These are phyloP conservation scores for Spatulosminthurus flaviceps DNA, from an alignment of 2,888 invertebrate genomes.

Conservation along the genomic window DNA sequence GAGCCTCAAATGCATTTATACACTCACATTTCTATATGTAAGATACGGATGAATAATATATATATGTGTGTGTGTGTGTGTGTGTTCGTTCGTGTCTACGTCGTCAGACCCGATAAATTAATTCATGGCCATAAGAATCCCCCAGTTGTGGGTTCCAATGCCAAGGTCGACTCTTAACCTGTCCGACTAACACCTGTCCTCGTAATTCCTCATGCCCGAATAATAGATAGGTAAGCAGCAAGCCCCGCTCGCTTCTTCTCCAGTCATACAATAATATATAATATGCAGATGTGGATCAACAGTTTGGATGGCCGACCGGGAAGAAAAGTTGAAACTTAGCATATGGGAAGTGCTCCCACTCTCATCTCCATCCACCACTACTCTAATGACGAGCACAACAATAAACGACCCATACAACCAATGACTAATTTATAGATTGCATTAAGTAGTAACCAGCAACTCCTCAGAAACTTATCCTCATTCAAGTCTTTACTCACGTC, in stretches of 20 bases:
- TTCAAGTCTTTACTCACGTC: neutral
- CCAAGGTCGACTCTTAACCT: conserved; percentile 63
- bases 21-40: too few relatives aligned
- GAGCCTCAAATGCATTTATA: too few relatives aligned
- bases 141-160: conserved; percentile 55
- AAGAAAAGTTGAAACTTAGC: conserved; percentile 22
- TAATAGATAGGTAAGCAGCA: conserved; percentile 14
- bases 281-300: conserved; percentile 11
- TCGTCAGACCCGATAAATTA: neutral
- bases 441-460: too few relatives aligned
- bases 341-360: conserved; percentile 32
- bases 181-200: conserved; percentile 62
- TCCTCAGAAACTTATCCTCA: conserved; percentile 1
- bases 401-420: conserved; percentile 14
- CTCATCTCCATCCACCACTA: neutral
- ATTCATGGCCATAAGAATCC: neutral
- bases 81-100: conserved; percentile 7
- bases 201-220: conserved; percentile 43
- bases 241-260: neutral
- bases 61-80: neutral
- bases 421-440: conserved; percentile 31
- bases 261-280: too few relatives aligned
- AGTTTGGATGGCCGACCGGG: conserved; percentile 10
- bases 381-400: neutral
- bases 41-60: neutral